Base-by-base conservation (phyloP, 2,113 vertebrate species). In the Kryptolebias marmoratus region DNA sequence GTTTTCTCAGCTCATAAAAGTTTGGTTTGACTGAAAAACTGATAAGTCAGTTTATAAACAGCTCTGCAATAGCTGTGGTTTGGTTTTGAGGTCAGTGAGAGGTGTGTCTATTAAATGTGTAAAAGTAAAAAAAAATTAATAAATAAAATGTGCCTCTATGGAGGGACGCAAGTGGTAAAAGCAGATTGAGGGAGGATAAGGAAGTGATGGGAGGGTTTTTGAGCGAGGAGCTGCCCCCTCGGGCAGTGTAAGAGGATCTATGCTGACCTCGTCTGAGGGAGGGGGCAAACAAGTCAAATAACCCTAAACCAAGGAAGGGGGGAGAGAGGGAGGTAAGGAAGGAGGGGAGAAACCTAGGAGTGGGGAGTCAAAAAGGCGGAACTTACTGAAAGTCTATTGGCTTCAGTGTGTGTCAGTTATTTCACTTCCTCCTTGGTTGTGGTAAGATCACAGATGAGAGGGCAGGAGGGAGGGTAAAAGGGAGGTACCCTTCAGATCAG, bases 391-490 rank as follows among this genome's bases (percentile, higher is more conserved):
- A 47, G 10, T 16, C 61, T 49, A 90, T 94, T 93, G 93, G 93
- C 73, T 61, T 13, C 49, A 31, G 55, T 48, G n/a, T 1, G 58
- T 77, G 91, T 87, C 92, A 86, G 28, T 94, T 88, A 85, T 62
- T 47, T 48, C 64, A 94, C 88, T 94, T 95, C 93, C 93, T 93
- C 63, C 77, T 88, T 63, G 47, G 70, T 73, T 62, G 66, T 75
- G 72, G 60, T 57, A 49, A 79, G 68, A 84, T 75, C 61, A 71
- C 71, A 87, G 72, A 86, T 57, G 81, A 72, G 67, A 71, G 77
- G 71, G 72, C 77, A 80, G 84, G 83, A 87, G 85, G 80, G 85
- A 65, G 85, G 68, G 78, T 28, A 60, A 78, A 89, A 85, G 90
- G 93, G 93, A 90, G 93, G 92, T 63, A 84, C 73, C 60, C 61